phyloP scores from a whole-genome alignment of 1,140 invertebrate genomes.

The Pygmarrhopalites habei region DNA sequence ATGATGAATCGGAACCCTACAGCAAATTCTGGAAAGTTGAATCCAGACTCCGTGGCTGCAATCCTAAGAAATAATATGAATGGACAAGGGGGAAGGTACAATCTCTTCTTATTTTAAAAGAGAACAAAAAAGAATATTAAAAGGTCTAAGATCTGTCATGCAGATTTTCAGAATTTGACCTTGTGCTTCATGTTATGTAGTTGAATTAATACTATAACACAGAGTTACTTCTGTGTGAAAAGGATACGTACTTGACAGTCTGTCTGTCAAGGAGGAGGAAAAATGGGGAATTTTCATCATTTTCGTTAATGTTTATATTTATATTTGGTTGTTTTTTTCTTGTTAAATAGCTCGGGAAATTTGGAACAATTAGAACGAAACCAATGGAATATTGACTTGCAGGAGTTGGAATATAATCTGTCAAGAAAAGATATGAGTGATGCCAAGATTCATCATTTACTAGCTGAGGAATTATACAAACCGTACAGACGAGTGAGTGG shows the following conservation, averaged over 20 bases:
- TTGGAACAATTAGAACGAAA: constrained; percentile 12
- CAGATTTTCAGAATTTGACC: no score
- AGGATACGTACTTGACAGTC: no score
- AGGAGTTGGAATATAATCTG: constrained; percentile 85
- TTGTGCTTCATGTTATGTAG: no score
- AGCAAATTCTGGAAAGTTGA: constrained; percentile 59
- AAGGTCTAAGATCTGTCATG: no score
- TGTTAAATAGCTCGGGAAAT: constrained; percentile 28
- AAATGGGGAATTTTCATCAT: no score
- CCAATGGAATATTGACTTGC: constrained; percentile 81
- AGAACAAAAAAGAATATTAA: no score
- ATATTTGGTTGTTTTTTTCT: no score
- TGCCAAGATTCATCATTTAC: constrained; percentile 82
- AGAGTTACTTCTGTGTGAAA: no score
- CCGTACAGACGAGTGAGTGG: constrained; percentile 74
- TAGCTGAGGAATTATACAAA: constrained; percentile 82
- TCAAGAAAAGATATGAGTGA: constrained; percentile 85
- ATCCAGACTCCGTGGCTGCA: constrained; percentile 74
- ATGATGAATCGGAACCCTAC: constrained; percentile 68
- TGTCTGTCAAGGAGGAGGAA: no score
- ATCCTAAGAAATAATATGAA: constrained; percentile 62
- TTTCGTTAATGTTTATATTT: no score
- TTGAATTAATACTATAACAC: no score
- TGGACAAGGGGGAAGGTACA: constrained; percentile 38
- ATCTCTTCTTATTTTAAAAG: neutral